Conservation (phyloP, 2,888 invertebrate genomes). For the Poecilus cupreus region DNA sequence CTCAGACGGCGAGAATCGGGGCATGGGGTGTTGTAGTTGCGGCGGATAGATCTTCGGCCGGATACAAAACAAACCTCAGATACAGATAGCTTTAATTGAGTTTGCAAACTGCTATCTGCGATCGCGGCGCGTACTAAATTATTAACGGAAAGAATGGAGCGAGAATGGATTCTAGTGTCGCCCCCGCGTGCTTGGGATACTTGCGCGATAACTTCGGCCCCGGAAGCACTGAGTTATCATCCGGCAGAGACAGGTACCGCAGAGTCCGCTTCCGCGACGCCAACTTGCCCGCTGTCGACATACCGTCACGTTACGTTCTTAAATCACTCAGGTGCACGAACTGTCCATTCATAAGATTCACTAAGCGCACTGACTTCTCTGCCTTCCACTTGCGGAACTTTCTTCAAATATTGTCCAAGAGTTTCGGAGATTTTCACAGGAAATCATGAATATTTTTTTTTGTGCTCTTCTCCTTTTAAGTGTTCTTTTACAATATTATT, state of each 20-base stretch:
- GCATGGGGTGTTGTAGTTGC: background rate
- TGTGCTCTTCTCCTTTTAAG: no score
- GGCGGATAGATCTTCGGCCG: constrained; percentile 26
- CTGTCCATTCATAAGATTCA: constrained; percentile 18
- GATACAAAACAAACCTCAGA: constrained; percentile 55
- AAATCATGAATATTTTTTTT: constrained; percentile 18
- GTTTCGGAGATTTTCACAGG: background rate
- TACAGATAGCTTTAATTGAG: constrained; percentile 59
- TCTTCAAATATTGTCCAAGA: background rate
- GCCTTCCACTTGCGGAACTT: background rate
- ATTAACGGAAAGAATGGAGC: constrained; percentile 55
- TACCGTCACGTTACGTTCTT: constrained; percentile 4
- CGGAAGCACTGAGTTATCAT: background rate
- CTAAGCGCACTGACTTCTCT: background rate
- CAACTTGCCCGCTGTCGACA: no score
- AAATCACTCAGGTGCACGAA: constrained; percentile 23
- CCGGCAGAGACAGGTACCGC: background rate
- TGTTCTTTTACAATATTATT: background rate
- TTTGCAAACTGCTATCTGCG: constrained; percentile 56
- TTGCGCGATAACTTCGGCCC: background rate
- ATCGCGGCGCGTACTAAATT: constrained; percentile 55
- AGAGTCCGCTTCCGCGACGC: no score
- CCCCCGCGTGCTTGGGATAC: constrained; percentile 45
- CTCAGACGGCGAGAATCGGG: background rate
- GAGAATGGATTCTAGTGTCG: constrained; percentile 47